Percentiles rank a stretch among this genome's conserved stretches.
Conservation (phyloP, 2,888 invertebrate species). For the Synanthedon vespiformis region DNA sequence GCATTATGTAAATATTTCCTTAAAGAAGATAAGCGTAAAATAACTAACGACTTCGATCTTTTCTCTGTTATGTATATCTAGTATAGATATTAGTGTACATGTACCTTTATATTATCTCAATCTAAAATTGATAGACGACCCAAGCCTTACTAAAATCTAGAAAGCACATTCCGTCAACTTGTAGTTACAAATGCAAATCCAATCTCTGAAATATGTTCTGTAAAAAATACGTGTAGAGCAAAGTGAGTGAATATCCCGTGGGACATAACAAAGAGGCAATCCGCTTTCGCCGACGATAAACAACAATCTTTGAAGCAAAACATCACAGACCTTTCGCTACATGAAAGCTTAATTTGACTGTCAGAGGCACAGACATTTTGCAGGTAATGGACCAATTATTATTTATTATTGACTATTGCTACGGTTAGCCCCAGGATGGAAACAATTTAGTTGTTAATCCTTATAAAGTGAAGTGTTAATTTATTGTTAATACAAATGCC, state of each 20-base stretch:
- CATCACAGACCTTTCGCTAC: neutral
- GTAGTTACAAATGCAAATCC: neutral
- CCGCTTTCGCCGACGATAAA: neutral
- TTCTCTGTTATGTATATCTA: no score
- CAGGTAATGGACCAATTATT: neutral
- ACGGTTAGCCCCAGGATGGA: neutral
- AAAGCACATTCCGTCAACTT: no score
- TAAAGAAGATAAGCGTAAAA: no score
- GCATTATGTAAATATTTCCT: no score
- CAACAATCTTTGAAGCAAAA: neutral
- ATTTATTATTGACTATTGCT: neutral
- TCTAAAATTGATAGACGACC: no score
- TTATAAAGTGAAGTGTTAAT: no score
- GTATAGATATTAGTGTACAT: no score
- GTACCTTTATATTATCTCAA: no score
- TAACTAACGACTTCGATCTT: no score
- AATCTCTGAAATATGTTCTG: neutral
- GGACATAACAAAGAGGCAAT: neutral
- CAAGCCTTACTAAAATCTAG: no score
- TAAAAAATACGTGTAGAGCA: neutral
- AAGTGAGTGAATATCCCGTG: neutral
- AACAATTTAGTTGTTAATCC: neutral
- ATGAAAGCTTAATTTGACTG: neutral
- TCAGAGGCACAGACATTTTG: neutral
- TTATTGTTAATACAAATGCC: no score